A percentile compares a stretch with the other conserved stretches of the same genome.
Conservation (phyloP, 2,797 vertebrate species). For the Galago senegalensis region DNA sequence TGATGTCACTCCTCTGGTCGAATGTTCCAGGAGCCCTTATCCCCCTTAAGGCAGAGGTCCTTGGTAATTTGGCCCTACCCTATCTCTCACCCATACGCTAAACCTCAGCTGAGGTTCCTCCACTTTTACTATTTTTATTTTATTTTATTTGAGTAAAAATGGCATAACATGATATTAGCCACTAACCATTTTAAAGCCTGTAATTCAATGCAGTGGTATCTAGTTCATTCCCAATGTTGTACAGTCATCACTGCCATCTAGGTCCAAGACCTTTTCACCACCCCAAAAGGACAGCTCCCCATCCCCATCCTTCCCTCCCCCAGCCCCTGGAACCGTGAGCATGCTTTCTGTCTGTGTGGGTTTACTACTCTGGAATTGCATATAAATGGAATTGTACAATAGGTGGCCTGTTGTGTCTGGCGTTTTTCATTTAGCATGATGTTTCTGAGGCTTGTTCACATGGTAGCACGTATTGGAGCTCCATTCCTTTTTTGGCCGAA, state of each 20-base stretch:
- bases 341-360: not conserved
- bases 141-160: not conserved
- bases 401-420: too few relatives aligned
- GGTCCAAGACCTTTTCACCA: not conserved
- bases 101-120: not conserved
- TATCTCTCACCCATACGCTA: not conserved
- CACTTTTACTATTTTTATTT: not conserved
- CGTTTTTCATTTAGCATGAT: not conserved
- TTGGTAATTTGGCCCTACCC: not conserved
- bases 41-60: not conserved
- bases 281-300: not conserved
- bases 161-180: not conserved
- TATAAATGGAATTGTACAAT: not conserved
- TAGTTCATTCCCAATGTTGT: not conserved
- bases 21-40: not conserved
- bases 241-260: not conserved
- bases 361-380: not conserved
- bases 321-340: not conserved
- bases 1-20: fast-evolving
- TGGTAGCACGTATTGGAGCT: not conserved
- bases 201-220: not conserved
- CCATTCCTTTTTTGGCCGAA: not conserved
- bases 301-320: not conserved
- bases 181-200: not conserved
- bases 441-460: not conserved